Conservation (phyloP, 2,888 invertebrate genomes). For the Mythimna lalbum region DNA sequence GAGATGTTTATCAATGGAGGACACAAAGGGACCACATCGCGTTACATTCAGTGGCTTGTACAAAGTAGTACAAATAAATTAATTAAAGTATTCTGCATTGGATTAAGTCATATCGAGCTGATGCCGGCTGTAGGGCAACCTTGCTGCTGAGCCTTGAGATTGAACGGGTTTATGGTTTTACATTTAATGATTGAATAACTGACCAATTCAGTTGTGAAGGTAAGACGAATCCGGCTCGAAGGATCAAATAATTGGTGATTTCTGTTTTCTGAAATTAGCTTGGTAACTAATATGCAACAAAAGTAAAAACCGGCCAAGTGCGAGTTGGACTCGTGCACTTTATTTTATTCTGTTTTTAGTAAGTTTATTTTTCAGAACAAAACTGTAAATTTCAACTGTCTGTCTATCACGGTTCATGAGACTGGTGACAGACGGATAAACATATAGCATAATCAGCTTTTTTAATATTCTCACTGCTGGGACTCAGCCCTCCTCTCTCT, state of each 20-base stretch:
- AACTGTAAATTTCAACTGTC: no score
- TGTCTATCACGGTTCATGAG: no score
- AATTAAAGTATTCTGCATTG: conserved; percentile 15
- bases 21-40: conserved; percentile 42
- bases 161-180: conserved; percentile 14
- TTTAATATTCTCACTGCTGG: no score
- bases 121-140: conserved; percentile 8
- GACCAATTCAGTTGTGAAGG: background rate
- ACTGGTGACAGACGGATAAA: no score
- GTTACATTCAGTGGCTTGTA: conserved; percentile 41
- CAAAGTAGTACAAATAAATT: conserved; percentile 18
- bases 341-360: no score
- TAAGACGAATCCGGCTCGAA: conserved; percentile 19
- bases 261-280: background rate
- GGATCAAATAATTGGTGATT: background rate
- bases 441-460: no score
- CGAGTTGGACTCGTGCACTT: no score
- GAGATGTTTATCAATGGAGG: conserved; percentile 57
- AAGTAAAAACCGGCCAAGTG: background rate
- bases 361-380: no score
- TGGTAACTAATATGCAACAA: background rate
- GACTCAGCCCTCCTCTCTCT: no score
- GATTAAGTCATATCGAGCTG: conserved; percentile 32
- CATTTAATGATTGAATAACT: conserved; percentile 1
- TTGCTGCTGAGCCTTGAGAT: conserved; percentile 13